Percentiles rank a stretch among this genome's conserved stretches.
Conservation (phyloP, 2,797 vertebrate genomes). For the Sebastiscus albofasciatus region DNA sequence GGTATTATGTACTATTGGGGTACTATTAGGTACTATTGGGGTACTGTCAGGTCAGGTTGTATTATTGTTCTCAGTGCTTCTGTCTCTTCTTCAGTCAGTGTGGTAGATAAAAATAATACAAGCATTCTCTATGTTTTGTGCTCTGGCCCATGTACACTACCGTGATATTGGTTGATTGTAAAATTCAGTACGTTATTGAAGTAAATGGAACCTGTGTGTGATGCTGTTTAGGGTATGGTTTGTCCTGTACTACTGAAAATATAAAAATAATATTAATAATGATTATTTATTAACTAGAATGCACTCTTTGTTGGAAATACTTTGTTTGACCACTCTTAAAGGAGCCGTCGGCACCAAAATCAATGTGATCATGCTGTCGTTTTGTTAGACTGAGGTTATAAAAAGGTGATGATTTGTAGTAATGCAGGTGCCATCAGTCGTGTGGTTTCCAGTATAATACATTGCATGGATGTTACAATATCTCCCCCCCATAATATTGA, state of each 20-base stretch:
- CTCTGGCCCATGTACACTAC: slow-evolving; percentile 69
- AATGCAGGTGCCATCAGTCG: slow-evolving; percentile 38
- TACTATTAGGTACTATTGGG: slow-evolving; percentile 8
- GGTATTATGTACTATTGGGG: slow-evolving; percentile 1
- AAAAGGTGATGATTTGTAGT: slow-evolving; percentile 49
- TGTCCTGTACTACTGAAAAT: slow-evolving; percentile 78
- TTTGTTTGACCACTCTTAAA: slow-evolving; percentile 63
- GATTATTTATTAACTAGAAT: slow-evolving; percentile 69
- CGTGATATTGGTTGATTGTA: slow-evolving; percentile 81
- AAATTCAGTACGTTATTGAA: slow-evolving; percentile 79
- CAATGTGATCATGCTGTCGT: slow-evolving; percentile 41
- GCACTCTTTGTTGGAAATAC: slow-evolving; percentile 70
- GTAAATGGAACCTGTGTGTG: slow-evolving; percentile 82
- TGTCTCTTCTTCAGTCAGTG: slow-evolving; percentile 77
- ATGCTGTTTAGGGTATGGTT: slow-evolving; percentile 81
- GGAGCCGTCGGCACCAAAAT: slow-evolving; percentile 40
- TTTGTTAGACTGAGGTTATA: slow-evolving; percentile 45
- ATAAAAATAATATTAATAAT: slow-evolving; percentile 42
- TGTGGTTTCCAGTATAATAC: slow-evolving; percentile 52
- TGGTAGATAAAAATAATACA: slow-evolving; percentile 73
- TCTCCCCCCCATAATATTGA: slow-evolving; percentile 16
- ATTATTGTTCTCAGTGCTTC: slow-evolving; percentile 81
- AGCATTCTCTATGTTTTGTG: slow-evolving; percentile 77
- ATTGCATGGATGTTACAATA: slow-evolving; percentile 67
- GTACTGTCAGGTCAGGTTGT: slow-evolving; percentile 64